These are phyloP conservation scores for Tuta absoluta DNA, from an alignment of 2,888 invertebrate species.

Conservation along the genomic window DNA sequence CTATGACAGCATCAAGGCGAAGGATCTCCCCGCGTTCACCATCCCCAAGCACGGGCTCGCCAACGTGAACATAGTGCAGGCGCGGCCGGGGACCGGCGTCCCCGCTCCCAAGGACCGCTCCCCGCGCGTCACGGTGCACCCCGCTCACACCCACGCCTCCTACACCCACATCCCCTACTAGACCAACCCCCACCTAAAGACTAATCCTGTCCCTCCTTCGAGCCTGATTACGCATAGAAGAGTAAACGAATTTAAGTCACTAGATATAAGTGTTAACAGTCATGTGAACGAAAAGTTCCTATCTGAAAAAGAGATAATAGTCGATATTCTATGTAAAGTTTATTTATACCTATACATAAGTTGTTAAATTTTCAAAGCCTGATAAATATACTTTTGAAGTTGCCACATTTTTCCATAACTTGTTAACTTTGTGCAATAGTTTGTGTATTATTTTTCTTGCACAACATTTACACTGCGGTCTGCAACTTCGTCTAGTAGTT, in stretches of 20 bases:
- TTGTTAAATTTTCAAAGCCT: slow-evolving; percentile 5
- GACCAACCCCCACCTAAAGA: slow-evolving; percentile 23
- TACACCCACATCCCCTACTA: slow-evolving; percentile 47
- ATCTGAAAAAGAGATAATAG: slow-evolving; percentile 48
- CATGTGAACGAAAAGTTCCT: slow-evolving; percentile 62
- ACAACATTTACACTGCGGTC: slow-evolving; percentile 13
- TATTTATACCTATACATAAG: slow-evolving; percentile 1
- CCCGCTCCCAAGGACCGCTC: slow-evolving; percentile 50
- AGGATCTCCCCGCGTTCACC: slow-evolving; percentile 59
- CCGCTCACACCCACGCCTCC: slow-evolving; percentile 43
- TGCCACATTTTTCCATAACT: slow-evolving; percentile 6
- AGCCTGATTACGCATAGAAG: slow-evolving; percentile 33
- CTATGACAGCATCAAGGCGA: slow-evolving; percentile 67
- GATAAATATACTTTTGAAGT: neutral
- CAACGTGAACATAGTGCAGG: slow-evolving; percentile 68
- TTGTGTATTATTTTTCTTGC: neutral
- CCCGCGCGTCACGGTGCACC: slow-evolving; percentile 60
- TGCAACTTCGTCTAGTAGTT: neutral
- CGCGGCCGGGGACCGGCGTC: slow-evolving; percentile 52
- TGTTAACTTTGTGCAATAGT: neutral
- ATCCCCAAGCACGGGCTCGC: slow-evolving; percentile 68
- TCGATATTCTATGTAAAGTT: slow-evolving; percentile 31
- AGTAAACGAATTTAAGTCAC: slow-evolving; percentile 63
- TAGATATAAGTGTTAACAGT: slow-evolving; percentile 49
- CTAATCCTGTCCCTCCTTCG: slow-evolving; percentile 14